Evolutionary conservation across 2,888 invertebrate genomes (phyloP), one percentile per base, ranked within the genome.

Genomic region (Asteroscopus sphinx): DNA sequence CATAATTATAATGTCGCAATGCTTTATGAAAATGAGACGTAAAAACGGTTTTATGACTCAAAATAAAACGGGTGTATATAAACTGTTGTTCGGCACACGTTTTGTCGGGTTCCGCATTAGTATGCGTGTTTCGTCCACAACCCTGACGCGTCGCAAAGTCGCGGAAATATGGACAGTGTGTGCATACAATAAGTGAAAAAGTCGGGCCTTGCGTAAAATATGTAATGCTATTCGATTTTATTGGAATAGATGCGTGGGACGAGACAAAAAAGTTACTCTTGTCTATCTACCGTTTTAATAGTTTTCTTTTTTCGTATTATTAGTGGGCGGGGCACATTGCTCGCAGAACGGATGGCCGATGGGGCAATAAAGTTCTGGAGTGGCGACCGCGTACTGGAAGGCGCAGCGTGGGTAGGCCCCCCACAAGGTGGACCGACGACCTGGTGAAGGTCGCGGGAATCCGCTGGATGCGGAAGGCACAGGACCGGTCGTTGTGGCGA

Each of bases 21-120:
- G 88, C 82, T 91, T 89, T 85, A 90, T 89, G 83, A 90, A 87
- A 91, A 88, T 87, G 82, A 83, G 82, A 86, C 84, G 81, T 83
- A 86, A 84, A 83, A 87, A 87, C 85, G 81, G 82, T 82, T 82
- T 83, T 81, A 80, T 79, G 77, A 70, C 57, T 55, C 73, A 68
- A 73, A 80, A 82, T 80, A 77, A 79, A 83, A 80, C 64, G 73
- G 65, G 58, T 71, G 71, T 72, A 72, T 71, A 77, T 76, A 77
- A 76, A 79, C 76, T 80, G 79, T 75, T 80, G 76, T 76, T 72
- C 69, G 55, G 67, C 68, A 73, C 75, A 73, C 68, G 64, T 73
- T 65, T 56, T 42, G 63, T 56, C 51, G 58, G 59, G 37, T 61
- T 47, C 32, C 44, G 13, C 52, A 13, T 83, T 81, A 73, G 73